phyloP scores from a whole-genome alignment of 37 sponge, comb jelly and placozoan species.

The Halisarca cf. caerulea region DNA sequence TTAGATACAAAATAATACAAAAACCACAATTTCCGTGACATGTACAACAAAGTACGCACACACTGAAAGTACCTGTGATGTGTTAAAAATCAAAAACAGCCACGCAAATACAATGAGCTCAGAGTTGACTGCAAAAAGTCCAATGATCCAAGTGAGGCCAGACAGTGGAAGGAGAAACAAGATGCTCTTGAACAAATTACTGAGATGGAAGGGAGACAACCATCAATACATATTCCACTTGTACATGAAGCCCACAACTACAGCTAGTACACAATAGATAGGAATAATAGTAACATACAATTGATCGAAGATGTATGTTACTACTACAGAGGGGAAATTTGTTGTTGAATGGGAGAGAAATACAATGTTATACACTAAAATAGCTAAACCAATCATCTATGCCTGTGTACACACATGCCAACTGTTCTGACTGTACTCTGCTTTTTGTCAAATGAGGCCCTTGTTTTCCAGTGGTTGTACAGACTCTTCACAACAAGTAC shows the following conservation, averaged over 20 bases:
- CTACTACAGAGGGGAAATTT: too few species aligned
- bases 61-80: background rate
- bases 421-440: background rate
- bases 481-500: background rate
- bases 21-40: too few species aligned
- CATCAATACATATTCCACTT: too few species aligned
- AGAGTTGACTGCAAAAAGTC: background rate
- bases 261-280: too few species aligned
- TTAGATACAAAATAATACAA: too few species aligned
- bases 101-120: background rate
- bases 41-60: too few species aligned
- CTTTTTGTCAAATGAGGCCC: background rate
- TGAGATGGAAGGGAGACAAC: background rate
- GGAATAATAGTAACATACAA: too few species aligned
- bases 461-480: background rate
- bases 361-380: too few species aligned
- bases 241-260: too few species aligned
- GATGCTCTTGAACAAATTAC: background rate
- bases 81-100: background rate
- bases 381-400: too few species aligned
- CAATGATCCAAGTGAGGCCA: constrained; percentile 12
- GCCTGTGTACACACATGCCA: constrained; percentile 14
- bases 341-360: too few species aligned
- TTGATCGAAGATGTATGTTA: too few species aligned
- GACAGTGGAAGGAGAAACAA: background rate